phyloP scores from a whole-genome alignment of 2,113 vertebrate genomes.

The Nothocercus julius region DNA sequence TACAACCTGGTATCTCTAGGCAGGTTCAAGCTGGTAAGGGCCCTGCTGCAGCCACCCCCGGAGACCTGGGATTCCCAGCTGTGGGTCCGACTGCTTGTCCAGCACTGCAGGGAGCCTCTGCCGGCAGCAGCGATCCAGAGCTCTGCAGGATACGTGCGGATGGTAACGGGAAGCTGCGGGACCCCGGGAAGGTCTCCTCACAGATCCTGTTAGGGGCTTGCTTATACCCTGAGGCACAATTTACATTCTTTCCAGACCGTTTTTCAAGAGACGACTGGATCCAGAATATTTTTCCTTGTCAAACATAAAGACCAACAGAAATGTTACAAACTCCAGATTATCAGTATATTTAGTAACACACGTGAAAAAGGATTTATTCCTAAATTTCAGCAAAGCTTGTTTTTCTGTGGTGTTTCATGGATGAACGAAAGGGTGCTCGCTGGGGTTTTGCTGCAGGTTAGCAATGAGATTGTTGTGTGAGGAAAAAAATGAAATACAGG shows the following conservation, averaged over 20 bases:
- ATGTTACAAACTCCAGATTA: neutral
- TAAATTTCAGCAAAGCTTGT: neutral
- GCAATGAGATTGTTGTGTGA: neutral
- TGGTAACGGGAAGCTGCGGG: neutral
- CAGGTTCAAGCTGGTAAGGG: neutral
- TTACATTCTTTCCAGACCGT: neutral
- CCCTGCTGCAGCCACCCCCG: neutral
- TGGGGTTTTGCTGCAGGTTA: neutral
- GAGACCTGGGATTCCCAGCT: neutral
- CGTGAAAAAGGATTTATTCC: neutral
- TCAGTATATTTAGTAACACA: neutral
- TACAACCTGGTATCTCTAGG: neutral
- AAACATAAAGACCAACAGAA: neutral
- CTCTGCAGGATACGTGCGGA: neutral
- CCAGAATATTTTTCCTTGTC: neutral
- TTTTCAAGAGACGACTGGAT: neutral
- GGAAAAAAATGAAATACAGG: neutral
- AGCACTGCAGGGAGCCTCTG: neutral
- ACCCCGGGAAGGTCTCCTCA: constrained; percentile 4
- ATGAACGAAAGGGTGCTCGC: neutral
- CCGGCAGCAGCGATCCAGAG: neutral
- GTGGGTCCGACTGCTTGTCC: neutral
- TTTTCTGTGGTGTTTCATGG: neutral
- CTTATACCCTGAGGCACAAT: neutral
- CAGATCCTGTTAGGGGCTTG: neutral